These are phyloP conservation scores for Macquaria australasica DNA, from an alignment of 2,113 vertebrate genomes.

Conservation along the genomic window DNA sequence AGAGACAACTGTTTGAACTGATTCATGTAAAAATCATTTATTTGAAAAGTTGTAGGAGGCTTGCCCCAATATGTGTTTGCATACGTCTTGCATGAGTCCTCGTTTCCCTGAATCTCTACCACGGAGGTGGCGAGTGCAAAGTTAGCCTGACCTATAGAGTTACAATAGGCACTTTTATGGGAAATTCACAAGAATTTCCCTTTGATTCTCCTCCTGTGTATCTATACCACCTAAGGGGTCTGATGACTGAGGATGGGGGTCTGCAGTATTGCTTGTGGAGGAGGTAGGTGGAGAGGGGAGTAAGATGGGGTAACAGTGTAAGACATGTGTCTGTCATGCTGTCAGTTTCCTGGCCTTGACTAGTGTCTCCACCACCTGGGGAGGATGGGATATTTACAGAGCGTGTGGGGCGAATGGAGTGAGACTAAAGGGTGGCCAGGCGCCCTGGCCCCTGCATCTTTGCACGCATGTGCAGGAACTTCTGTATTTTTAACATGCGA, in stretches of 20 bases:
- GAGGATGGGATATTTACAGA: constrained; percentile 74
- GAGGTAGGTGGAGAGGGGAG: neutral
- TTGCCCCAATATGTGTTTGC: too few species aligned
- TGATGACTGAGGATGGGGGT: neutral
- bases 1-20: neutral
- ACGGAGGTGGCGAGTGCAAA: too few species aligned
- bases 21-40: neutral
- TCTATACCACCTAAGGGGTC: neutral
- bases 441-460: constrained; percentile 25
- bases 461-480: constrained; percentile 55
- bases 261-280: constrained; percentile 1
- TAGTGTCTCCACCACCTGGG: constrained; percentile 58
- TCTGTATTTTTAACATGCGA: constrained; percentile 74
- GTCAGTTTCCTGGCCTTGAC: constrained; percentile 62
- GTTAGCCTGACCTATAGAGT: neutral
- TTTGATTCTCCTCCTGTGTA: neutral
- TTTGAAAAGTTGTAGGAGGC: too few species aligned
- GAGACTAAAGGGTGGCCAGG: constrained; percentile 52
- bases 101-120: too few species aligned
- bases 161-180: neutral
- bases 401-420: constrained; percentile 47
- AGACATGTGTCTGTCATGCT: constrained; percentile 62
- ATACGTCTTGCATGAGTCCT: too few species aligned
- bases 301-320: constrained; percentile 9
- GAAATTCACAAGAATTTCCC: neutral